Evolutionary conservation across 2,888 invertebrate genomes (phyloP).

Genomic region (Tetropium fuscum): DNA sequence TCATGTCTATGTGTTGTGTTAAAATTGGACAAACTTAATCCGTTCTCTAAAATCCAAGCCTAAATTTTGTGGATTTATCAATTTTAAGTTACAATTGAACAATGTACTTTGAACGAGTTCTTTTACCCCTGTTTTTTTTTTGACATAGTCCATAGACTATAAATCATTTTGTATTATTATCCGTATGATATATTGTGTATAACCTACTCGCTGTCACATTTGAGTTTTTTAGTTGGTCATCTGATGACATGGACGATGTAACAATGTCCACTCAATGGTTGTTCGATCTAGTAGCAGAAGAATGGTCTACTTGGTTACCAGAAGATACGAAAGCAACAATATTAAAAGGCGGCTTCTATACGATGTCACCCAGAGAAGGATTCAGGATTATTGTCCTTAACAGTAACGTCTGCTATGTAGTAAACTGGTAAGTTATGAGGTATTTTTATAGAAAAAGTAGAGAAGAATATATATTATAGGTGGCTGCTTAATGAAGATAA

Average conservation of each 20-base stretch:
- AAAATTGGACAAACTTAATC: too few relatives aligned
- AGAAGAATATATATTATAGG: conserved; percentile 67
- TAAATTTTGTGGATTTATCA: too few relatives aligned
- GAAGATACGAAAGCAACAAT: conserved; percentile 72
- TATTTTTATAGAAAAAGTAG: background rate
- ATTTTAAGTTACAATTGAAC: too few relatives aligned
- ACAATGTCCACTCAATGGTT: conserved; percentile 76
- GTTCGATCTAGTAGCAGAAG: conserved; percentile 76
- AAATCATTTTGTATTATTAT: too few relatives aligned
- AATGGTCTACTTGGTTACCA: conserved; percentile 76
- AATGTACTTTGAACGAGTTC: too few relatives aligned
- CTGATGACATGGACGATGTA: conserved; percentile 32
- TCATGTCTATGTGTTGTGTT: background rate
- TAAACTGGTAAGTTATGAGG: conserved; percentile 75
- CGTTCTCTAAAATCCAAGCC: too few relatives aligned
- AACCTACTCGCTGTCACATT: background rate
- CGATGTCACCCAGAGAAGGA: conserved; percentile 74
- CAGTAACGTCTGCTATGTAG: conserved; percentile 80
- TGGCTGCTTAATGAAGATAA: conserved; percentile 68
- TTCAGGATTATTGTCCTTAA: conserved; percentile 83
- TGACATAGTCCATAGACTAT: too few relatives aligned
- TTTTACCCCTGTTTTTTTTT: too few relatives aligned
- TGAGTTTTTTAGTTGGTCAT: conserved; percentile 54
- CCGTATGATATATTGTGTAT: too few relatives aligned
- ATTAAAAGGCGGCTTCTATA: conserved; percentile 81